Base-by-base conservation (phyloP, 2,888 invertebrate genomes). In the Minunthozetes semirufus region DNA sequence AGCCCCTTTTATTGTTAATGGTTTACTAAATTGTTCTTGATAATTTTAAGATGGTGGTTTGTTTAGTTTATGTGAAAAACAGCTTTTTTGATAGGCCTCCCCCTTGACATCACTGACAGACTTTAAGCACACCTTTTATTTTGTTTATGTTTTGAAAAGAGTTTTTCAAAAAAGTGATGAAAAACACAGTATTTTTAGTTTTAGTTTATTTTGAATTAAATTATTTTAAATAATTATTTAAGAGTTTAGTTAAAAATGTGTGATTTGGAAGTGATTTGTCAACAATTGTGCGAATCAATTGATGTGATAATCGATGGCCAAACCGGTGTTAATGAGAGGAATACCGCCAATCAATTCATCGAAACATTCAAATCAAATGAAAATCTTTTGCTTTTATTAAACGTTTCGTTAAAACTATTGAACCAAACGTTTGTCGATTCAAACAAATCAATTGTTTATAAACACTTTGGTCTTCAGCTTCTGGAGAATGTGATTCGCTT, bases 401-500 rank as follows among this genome's bases (percentile, higher is more conserved):
- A 70, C 22, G 48, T 48, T 70, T 70, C 70, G 38, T 8, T 42
- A 22, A 48, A 46, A 48, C 70, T 70, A 46, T 42, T 66, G 42
- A 46, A 70, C 25, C 15, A 59, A 29, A 17, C 46, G 25, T 1
- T 19, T 4, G 27, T 46, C 19, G 42, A 46, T 8, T n/a, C 50
- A 33, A 72, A 72, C 59, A 53, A 72, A 38, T 33, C 33, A 4
- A 53, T 72, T 15, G 50, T n/a, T 53, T 59, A 72, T 22, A 56
- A 72, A 72, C 94, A 94, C 82, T 94, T 94, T 85, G 96, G 95
- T 0, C 85, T 96, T 0, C 94, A 95, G 80, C 84, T 96, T 0
- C 90, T 97, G 87, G 95, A 96, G 82, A 91, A 95, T 81, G 92
- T 91, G 73, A 90, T 95, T 38, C 95, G 93, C 76, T 81, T 92